These are phyloP conservation scores for Subacronicta megacephala DNA, from an alignment of 2,888 invertebrate species.

Conservation along the genomic window DNA sequence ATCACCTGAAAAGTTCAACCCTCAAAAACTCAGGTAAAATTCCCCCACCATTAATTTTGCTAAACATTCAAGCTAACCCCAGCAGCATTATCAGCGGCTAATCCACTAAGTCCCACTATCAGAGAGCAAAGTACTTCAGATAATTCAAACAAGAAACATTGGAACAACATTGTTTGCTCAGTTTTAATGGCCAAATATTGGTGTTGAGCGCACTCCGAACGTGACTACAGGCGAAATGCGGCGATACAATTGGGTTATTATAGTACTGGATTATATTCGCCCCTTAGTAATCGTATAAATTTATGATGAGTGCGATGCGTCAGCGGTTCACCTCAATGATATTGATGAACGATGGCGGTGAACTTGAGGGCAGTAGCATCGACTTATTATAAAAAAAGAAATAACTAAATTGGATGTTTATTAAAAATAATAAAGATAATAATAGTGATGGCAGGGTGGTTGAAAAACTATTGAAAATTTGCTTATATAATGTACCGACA, in stretches of 20 bases:
- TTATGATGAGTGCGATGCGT: conserved; percentile 23
- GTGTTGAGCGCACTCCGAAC: conserved; percentile 57
- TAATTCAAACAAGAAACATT: conserved; percentile 66
- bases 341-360: conserved; percentile 2
- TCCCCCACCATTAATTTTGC: conserved; percentile 17
- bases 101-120: conserved; percentile 49
- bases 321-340: conserved; percentile 14
- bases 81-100: conserved; percentile 35
- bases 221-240: conserved; percentile 57
- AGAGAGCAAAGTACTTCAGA: conserved; percentile 43
- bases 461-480: no score
- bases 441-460: no score
- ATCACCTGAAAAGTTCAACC: no score
- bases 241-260: conserved; percentile 48
- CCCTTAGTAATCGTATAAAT: conserved; percentile 15
- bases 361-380: no score
- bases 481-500: no score
- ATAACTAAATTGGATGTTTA: no score
- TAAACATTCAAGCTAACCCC: conserved; percentile 30
- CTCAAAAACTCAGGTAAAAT: conserved; percentile 6
- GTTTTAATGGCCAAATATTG: conserved; percentile 76
- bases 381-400: no score
- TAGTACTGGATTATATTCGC: conserved; percentile 29
- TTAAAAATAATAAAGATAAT: no score
- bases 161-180: conserved; percentile 64